Percentiles rank a stretch among this genome's conserved stretches.
Evolutionary conservation across 1,140 invertebrate species (phyloP).

Genomic region (Bombus affinis): DNA sequence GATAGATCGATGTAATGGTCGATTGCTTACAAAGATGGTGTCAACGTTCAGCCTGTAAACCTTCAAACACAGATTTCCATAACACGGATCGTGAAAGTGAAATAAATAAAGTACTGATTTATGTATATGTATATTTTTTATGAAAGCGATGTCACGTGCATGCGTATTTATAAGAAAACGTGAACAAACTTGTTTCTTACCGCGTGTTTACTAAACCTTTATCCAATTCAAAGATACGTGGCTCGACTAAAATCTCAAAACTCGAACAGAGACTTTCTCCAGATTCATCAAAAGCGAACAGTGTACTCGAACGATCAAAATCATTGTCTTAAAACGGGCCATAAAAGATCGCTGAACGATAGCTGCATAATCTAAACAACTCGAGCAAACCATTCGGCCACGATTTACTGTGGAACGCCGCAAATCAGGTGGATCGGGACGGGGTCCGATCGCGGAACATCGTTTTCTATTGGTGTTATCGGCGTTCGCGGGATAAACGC

Average conservation of each 20-base stretch:
- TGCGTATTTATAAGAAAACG: no score
- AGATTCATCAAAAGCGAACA: neutral
- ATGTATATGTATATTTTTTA: no score
- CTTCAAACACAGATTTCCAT: neutral
- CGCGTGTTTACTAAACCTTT: no score
- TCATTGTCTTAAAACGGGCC: neutral
- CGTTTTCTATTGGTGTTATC: conserved; percentile 20
- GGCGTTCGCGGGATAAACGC: neutral
- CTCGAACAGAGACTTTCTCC: neutral
- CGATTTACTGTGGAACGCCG: neutral
- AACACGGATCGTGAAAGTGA: neutral
- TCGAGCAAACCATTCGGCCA: neutral
- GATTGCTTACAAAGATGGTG: neutral
- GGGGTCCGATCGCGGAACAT: neutral
- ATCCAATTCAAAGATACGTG: no score
- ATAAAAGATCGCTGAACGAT: neutral
- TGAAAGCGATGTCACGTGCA: no score
- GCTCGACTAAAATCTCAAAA: neutral
- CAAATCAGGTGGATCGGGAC: conserved; percentile 20
- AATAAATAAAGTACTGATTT: no score
- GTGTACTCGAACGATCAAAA: neutral
- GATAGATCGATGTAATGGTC: no score
- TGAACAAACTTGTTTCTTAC: no score
- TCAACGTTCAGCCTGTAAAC: neutral
- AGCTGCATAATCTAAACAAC: neutral